Evolutionary conservation across 2,888 invertebrate genomes (phyloP).

Genomic region (Volucella inanis): DNA sequence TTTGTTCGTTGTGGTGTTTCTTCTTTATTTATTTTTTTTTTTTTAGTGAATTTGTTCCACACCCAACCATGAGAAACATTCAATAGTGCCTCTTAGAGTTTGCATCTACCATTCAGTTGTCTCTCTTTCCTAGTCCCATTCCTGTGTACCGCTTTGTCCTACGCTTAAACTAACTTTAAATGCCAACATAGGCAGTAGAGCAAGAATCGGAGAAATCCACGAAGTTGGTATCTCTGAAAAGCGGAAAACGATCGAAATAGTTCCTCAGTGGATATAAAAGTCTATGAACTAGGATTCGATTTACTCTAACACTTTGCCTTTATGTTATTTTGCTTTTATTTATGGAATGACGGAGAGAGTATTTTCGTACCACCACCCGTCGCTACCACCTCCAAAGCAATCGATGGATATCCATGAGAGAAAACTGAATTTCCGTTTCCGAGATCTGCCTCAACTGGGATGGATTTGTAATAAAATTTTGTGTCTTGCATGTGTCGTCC

Average conservation of each 20-base stretch:
- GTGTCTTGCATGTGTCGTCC: conserved; percentile 54
- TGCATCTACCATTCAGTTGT: too few species aligned
- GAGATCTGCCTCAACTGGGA: conserved; percentile 18
- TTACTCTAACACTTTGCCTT: conserved; percentile 33
- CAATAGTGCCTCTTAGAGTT: conserved; percentile 43
- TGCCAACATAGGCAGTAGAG: conserved; percentile 23
- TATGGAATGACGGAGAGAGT: conserved; percentile 2
- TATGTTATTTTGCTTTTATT: conserved; percentile 28
- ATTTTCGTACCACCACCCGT: background rate
- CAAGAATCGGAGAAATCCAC: conserved; percentile 23
- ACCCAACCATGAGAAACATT: conserved; percentile 39
- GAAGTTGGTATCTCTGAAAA: conserved; percentile 15
- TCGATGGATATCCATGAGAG: conserved; percentile 56
- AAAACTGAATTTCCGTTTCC: conserved; percentile 65
- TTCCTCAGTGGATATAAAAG: conserved; percentile 35
- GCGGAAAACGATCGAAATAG: conserved; percentile 6
- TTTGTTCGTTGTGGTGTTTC: conserved; percentile 22
- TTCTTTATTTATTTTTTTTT: background rate
- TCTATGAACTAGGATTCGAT: conserved; percentile 59
- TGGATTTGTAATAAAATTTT: conserved; percentile 61
- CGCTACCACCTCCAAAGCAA: conserved; percentile 8
- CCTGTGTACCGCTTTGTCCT: conserved; percentile 19
- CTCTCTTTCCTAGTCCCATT: background rate
- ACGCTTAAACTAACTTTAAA: conserved; percentile 62
- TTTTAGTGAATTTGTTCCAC: conserved; percentile 52